Conservation (phyloP, 2,888 invertebrate genomes). For the Halictus ligatus region DNA sequence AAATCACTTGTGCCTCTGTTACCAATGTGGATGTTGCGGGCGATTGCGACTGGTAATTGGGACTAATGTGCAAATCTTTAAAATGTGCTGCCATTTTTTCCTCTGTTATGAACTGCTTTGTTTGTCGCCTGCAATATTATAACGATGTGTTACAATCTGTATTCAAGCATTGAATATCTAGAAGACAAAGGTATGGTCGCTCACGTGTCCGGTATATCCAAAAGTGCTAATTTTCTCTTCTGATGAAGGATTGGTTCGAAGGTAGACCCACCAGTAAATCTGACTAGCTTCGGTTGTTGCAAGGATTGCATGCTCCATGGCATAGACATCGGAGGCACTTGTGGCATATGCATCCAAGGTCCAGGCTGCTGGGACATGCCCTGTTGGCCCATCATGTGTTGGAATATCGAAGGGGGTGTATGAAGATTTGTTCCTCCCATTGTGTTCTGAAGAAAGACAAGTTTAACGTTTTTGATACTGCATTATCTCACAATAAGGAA, state of each 20-base stretch:
- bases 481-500: neutral
- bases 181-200: slow-evolving; percentile 21
- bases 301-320: slow-evolving; percentile 79
- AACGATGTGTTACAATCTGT: neutral
- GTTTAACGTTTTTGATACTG: neutral
- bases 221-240: slow-evolving; percentile 78
- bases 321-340: slow-evolving; percentile 79
- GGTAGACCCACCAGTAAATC: slow-evolving; percentile 76
- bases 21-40: slow-evolving; percentile 71
- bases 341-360: slow-evolving; percentile 77
- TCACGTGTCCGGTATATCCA: slow-evolving; percentile 75
- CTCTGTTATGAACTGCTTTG: slow-evolving; percentile 92
- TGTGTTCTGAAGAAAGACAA: slow-evolving; percentile 70
- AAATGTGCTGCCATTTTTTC: slow-evolving; percentile 94
- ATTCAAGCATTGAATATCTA: neutral
- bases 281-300: slow-evolving; percentile 78
- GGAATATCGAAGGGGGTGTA: slow-evolving; percentile 81
- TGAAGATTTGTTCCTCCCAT: slow-evolving; percentile 79
- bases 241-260: slow-evolving; percentile 68
- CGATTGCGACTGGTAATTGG: slow-evolving; percentile 73
- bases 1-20: slow-evolving; percentile 50
- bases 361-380: slow-evolving; percentile 70
- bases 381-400: slow-evolving; percentile 81
- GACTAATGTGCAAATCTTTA: slow-evolving; percentile 89
- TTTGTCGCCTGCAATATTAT: slow-evolving; percentile 70